Evolutionary conservation across 2,888 invertebrate species (phyloP).

Genomic region (Spilosoma lubricipeda): DNA sequence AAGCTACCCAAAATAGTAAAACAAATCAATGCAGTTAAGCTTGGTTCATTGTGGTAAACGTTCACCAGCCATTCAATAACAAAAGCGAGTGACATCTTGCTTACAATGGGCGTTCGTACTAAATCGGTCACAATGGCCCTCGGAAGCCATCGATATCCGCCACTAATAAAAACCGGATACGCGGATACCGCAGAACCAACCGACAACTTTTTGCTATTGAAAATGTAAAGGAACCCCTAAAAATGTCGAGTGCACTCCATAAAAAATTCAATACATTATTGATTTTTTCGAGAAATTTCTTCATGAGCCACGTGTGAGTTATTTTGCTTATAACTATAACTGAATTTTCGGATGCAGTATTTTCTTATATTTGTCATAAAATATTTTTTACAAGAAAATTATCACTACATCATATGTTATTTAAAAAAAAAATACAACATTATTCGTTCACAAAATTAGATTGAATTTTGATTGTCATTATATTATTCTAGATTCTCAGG

Average conservation of each 20-base stretch:
- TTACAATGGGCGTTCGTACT: conserved; percentile 68
- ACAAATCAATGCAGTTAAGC: conserved; percentile 47
- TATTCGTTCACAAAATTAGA: no score
- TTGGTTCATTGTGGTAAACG: conserved; percentile 47
- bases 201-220: conserved; percentile 54
- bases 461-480: no score
- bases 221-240: conserved; percentile 61
- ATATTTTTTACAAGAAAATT: no score
- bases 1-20: conserved; percentile 41
- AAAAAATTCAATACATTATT: conserved; percentile 58
- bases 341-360: neutral
- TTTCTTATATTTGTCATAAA: no score
- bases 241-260: conserved; percentile 65
- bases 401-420: no score
- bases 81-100: conserved; percentile 67
- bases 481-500: no score
- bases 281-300: conserved; percentile 45
- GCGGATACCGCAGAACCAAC: conserved; percentile 68
- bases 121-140: conserved; percentile 73
- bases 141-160: conserved; percentile 80
- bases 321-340: no score
- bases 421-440: no score
- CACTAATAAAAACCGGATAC: conserved; percentile 82
- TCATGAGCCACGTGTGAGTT: neutral
- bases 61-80: conserved; percentile 55